phyloP scores from a whole-genome alignment of 2,888 invertebrate species.

The Tachina fera region DNA sequence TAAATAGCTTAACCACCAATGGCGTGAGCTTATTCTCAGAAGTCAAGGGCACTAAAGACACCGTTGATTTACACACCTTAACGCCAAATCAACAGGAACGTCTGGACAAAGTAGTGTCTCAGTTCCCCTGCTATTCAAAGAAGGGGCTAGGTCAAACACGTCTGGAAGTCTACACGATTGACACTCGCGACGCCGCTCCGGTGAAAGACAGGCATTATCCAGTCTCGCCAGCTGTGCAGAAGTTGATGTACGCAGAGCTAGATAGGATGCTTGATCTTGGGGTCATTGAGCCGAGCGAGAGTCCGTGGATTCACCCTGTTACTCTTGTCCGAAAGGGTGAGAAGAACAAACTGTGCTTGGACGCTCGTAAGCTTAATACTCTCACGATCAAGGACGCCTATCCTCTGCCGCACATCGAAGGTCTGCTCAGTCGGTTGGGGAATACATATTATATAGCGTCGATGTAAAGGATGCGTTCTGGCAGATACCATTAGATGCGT shows the following conservation, averaged over 20 bases:
- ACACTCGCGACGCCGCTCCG: no score
- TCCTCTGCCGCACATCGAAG: no score
- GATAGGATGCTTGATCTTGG: background rate
- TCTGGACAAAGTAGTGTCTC: background rate
- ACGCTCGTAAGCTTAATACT: background rate
- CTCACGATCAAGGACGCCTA: background rate
- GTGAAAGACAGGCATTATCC: no score
- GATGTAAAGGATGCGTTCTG: background rate
- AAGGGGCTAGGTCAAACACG: background rate
- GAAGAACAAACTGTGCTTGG: background rate
- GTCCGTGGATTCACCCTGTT: no score
- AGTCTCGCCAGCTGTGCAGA: background rate
- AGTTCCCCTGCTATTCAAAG: background rate
- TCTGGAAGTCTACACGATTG: no score
- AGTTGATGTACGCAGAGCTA: background rate
- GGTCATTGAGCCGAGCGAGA: no score
- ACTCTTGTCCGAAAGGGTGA: background rate
- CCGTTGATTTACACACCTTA: background rate
- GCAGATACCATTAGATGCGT: no score
- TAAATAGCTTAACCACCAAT: conserved; percentile 14
- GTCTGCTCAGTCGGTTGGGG: background rate
- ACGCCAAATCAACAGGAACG: background rate
- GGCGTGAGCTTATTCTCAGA: background rate
- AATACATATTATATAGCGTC: background rate
- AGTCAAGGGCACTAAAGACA: background rate